phyloP scores from a whole-genome alignment of 2,113 vertebrate genomes.

The Meles meles region DNA sequence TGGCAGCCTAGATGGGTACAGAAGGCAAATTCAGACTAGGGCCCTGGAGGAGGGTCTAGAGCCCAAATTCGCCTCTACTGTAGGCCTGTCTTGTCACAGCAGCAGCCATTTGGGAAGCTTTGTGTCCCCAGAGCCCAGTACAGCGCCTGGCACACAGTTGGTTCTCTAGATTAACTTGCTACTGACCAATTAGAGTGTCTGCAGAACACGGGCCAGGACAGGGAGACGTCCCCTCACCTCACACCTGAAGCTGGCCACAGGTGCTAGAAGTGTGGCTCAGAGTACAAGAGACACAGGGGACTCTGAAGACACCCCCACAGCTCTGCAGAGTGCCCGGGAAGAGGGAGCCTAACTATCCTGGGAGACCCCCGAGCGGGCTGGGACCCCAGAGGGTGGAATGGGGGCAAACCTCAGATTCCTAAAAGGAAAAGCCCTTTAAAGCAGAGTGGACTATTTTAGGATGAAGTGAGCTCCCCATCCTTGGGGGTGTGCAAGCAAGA shows the following conservation, averaged over 20 bases:
- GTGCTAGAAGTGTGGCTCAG: background rate
- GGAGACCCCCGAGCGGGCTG: background rate
- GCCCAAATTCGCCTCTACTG: background rate
- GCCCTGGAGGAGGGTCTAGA: background rate
- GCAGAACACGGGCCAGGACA: background rate
- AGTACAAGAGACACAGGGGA: background rate
- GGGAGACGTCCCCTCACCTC: background rate
- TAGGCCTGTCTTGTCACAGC: background rate
- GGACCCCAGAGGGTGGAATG: background rate
- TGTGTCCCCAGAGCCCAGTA: background rate
- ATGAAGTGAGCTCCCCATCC: background rate
- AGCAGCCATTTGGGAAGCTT: background rate
- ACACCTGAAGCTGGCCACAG: too few species aligned
- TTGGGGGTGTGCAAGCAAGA: background rate
- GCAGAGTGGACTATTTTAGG: background rate
- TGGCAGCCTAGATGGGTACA: background rate
- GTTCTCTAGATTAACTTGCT: background rate
- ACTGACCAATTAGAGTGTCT: background rate
- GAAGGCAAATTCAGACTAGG: background rate
- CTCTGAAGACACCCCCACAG: background rate
- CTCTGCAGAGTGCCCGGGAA: background rate
- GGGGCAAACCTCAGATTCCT: background rate
- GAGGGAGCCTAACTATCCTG: background rate
- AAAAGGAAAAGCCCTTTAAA: background rate
- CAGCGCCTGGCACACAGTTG: background rate